phyloP scores from a whole-genome alignment of 2,797 vertebrate genomes.

The Sebastes itinus region DNA sequence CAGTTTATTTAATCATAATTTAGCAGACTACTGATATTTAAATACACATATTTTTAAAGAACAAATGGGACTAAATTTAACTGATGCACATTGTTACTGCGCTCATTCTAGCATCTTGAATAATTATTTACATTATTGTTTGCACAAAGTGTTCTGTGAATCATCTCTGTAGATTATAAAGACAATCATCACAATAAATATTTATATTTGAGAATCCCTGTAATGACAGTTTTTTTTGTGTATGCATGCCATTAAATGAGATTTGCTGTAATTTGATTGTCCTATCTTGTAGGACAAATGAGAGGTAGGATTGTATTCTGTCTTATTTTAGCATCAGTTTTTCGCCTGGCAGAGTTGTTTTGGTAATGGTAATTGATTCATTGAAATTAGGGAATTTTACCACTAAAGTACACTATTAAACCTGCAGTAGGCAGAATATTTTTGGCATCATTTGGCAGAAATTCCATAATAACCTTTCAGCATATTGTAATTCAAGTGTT shows the following conservation, averaged over 20 bases:
- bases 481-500: too few relatives aligned
- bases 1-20: slow-evolving; percentile 21
- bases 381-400: not conserved
- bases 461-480: too few relatives aligned
- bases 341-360: not conserved
- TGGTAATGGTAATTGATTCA: not conserved
- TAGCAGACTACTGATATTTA: not conserved
- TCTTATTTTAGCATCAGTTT: not conserved
- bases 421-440: too few relatives aligned
- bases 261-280: not conserved
- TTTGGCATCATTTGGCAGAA: too few relatives aligned
- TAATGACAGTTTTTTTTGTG: not conserved
- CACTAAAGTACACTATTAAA: not conserved
- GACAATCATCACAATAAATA: slow-evolving; percentile 55
- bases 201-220: slow-evolving; percentile 33
- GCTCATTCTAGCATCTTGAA: slow-evolving; percentile 8
- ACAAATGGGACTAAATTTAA: not conserved
- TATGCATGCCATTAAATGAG: not conserved
- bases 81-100: slow-evolving; percentile 22
- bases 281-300: not conserved
- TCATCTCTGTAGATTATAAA: slow-evolving; percentile 8
- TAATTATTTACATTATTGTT: slow-evolving; percentile 19
- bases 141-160: slow-evolving; percentile 11
- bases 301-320: not conserved
- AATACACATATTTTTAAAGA: not conserved